A percentile compares a stretch with the other conserved stretches of the same genome.
These are phyloP conservation scores for Aradophagus sp. DNA, from an alignment of 1,140 invertebrate genomes.

Conservation along the genomic window DNA sequence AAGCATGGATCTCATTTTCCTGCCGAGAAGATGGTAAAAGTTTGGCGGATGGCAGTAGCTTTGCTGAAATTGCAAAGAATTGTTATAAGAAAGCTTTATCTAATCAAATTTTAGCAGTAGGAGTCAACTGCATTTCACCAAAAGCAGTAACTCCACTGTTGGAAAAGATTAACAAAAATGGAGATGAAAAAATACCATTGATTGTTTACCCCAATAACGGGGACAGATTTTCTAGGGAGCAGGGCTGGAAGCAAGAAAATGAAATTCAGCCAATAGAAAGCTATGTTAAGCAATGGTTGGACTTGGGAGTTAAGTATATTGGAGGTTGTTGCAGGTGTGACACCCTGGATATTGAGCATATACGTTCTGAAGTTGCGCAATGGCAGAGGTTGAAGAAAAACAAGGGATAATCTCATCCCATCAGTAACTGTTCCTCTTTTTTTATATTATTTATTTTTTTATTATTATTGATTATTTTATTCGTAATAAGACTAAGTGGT, in stretches of 20 bases:
- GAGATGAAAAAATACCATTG: slow-evolving; percentile 70
- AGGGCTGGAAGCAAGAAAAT: slow-evolving; percentile 78
- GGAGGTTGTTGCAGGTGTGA: slow-evolving; percentile 87
- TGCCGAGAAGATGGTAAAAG: slow-evolving; percentile 81
- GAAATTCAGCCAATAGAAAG: slow-evolving; percentile 75
- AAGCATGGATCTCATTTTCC: slow-evolving; percentile 90
- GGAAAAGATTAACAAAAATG: slow-evolving; percentile 68
- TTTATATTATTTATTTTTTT: too few relatives aligned
- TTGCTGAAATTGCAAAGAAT: slow-evolving; percentile 77
- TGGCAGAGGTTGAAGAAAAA: slow-evolving; percentile 45
- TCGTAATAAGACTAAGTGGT: too few relatives aligned
- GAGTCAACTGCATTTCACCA: slow-evolving; percentile 89
- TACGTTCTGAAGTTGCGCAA: slow-evolving; percentile 69
- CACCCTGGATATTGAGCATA: slow-evolving; percentile 78
- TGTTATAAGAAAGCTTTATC: slow-evolving; percentile 78
- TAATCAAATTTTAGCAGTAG: slow-evolving; percentile 84
- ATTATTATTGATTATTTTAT: too few relatives aligned
- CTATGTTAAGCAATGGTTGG: slow-evolving; percentile 81
- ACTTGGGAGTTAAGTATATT: slow-evolving; percentile 81
- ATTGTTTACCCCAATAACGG: slow-evolving; percentile 86
- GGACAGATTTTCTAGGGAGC: slow-evolving; percentile 76
- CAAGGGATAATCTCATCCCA: slow-evolving; percentile 16
- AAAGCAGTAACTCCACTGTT: slow-evolving; percentile 77
- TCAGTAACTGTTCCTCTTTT: not conserved
- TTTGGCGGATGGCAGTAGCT: slow-evolving; percentile 84